phyloP scores from a whole-genome alignment of 37 sponge, comb jelly and placozoan species.

The Dysidea cf. avara region DNA sequence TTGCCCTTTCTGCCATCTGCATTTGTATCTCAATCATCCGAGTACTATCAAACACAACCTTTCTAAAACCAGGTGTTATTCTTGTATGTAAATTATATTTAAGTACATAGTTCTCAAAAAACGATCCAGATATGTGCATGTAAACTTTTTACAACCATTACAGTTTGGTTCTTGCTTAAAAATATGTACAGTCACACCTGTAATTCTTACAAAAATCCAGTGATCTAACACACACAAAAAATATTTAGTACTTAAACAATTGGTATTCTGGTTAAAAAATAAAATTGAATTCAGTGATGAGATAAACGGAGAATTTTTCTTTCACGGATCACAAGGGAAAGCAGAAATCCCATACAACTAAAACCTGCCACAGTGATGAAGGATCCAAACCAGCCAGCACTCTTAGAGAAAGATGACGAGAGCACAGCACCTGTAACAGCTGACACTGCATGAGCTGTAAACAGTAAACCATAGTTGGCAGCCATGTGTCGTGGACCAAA shows the following conservation, averaged over 20 bases:
- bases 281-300: neutral
- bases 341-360: slow-evolving; percentile 16
- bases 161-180: no score
- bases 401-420: neutral
- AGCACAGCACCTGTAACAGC: slow-evolving; percentile 34
- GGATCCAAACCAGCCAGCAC: slow-evolving; percentile 22
- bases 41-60: no score
- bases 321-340: slow-evolving; percentile 42
- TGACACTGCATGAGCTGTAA: slow-evolving; percentile 50
- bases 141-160: no score
- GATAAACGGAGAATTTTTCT: slow-evolving; percentile 52
- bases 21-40: slow-evolving; percentile 91
- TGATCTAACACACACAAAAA: no score
- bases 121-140: no score
- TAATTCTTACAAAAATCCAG: no score
- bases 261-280: no score
- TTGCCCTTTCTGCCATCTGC: slow-evolving; percentile 91
- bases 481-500: slow-evolving; percentile 68
- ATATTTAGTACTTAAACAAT: no score
- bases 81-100: no score
- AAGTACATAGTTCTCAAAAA: no score
- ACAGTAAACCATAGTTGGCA: slow-evolving; percentile 78
- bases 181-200: no score
- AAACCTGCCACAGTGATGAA: slow-evolving; percentile 41
- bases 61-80: no score